Percentiles rank a stretch among this genome's conserved stretches.
These are phyloP conservation scores for Tanytarsus gracilentus DNA, from an alignment of 2,888 invertebrate genomes.

Conservation along the genomic window DNA sequence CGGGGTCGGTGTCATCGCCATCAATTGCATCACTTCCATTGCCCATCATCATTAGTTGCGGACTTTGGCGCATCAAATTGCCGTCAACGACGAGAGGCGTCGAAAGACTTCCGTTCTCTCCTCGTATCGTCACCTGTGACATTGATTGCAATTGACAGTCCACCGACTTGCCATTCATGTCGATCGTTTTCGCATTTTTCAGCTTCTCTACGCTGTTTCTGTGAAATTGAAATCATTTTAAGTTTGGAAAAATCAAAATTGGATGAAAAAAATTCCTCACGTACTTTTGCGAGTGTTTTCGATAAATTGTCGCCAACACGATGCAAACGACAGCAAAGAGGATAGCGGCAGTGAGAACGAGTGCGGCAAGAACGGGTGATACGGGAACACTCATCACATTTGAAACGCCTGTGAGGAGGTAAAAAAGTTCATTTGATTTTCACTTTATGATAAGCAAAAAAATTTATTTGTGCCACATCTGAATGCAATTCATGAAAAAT, in stretches of 20 bases:
- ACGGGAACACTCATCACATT: conserved; percentile 54
- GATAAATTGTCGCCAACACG: conserved; percentile 64
- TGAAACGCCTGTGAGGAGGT: conserved; percentile 52
- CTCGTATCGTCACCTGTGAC: conserved; percentile 34
- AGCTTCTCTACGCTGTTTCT: conserved; percentile 21
- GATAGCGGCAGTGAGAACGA: conserved; percentile 66
- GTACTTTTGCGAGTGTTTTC: conserved; percentile 48
- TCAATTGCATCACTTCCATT: conserved; percentile 43
- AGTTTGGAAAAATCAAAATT: not conserved
- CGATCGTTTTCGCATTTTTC: conserved; percentile 23
- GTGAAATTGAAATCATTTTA: not conserved
- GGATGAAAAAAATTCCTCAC: not conserved
- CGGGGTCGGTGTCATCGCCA: conserved; percentile 65
- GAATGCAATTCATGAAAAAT: not conserved
- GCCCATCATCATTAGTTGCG: conserved; percentile 37
- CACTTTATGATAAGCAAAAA: not conserved
- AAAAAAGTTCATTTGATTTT: not conserved
- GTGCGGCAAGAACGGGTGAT: conserved; percentile 66
- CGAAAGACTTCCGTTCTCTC: conserved; percentile 35
- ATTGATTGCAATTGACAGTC: conserved; percentile 25
- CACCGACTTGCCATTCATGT: conserved; percentile 14
- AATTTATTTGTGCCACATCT: not conserved
- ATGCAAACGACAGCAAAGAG: conserved; percentile 68
- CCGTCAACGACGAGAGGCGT: conserved; percentile 32
- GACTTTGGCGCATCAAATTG: conserved; percentile 46